Evolutionary conservation across 2,888 invertebrate genomes (phyloP), one percentile per base, ranked within the genome.

Genomic region (Synanthedon formicaeformis): DNA sequence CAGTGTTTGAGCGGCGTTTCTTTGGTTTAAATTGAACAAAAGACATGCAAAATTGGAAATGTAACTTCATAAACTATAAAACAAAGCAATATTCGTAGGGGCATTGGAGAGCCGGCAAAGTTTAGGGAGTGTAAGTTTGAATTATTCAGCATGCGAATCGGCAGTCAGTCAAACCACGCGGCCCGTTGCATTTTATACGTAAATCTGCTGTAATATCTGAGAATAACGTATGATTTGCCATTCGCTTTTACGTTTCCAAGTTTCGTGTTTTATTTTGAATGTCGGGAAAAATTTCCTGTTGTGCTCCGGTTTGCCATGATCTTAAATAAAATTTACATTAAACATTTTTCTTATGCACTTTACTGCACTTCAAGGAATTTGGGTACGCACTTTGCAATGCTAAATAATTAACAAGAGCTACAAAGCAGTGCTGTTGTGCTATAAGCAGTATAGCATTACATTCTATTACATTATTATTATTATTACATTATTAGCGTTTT

Each of bases 131-230:
- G 63, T 67, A 65, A 62, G 68, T 71, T 82, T 87, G 87, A 85
- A 87, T 87, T 75, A 87, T 87, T 84, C 87, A 86, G 66, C 57
- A 69, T 73, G 70, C 79, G 83, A 74, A 74, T 80, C 78, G 78
- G 82, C 82, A 78, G 85, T 85, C 78, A 82, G 79, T 87, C 87
- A 86, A 71, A 75, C 67, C 64, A 64, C 50, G 49, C 45, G 54
- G 50, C 65, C 34, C 74, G 73, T 68, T 85, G 85, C 84, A 85
- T 83, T 81, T 75, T 71, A 72, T 68, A 71, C 75, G 75, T 76
- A 80, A 76, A 84, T 82, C 78, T 76, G 73, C 60, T 63, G 72
- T 76, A 75, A 76, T 80, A 76, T 78, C 65, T 57, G 61, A 60
- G 73, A 69, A 75, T 80, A 77, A 71, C 67, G 71, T 73, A 78